Base-by-base conservation (phyloP, 1,140 invertebrate species). In the Pachypeltis micranthus region DNA sequence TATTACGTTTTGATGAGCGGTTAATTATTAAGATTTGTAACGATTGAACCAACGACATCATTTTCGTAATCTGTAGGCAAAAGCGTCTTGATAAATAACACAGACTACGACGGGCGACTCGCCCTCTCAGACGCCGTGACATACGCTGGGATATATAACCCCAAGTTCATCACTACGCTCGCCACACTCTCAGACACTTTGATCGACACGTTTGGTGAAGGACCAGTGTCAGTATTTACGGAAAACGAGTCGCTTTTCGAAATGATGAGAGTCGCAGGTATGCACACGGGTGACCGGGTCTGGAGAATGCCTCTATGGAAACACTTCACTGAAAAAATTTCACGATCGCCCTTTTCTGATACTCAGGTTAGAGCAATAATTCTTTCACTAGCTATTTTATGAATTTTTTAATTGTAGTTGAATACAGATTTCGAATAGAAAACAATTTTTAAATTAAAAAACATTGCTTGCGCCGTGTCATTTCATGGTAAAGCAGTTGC, bases 161-260 rank as follows among this genome's bases (percentile, higher is more conserved):
- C 81, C 19, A 70, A 73, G 16, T 74, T 78, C 4, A 77, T 85
- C 19, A 65, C 85, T 12, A 81, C 84, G 69, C 74, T 85, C 65
- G 83, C 82, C 2, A 83, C 83, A 14, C 39, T 51, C 16, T 55
- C 47, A 19, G 54, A 57, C 65, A 71, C 67, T 75, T 75, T 31
- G 77, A 84, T 72, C 83, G 83, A 10, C 75, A 84, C 23, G 83
- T 81, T 3, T 84, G 83, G 74, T 82, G 85, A 69, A 81, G 80
- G 68, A 82, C 83, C 61, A 83, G 83, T 44, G 78, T 85, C 26
- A 81, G 80, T 54, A 63, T 85, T 7, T 85, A 84, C 69, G 69
- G 75, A 23, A 21, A 74, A 76, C 28, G 74, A 77, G 47, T 70
- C 85, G 16, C 28, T 63, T 26, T 66, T 44, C 59, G 62, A 64